These are phyloP conservation scores for Rostratula benghalensis DNA, from an alignment of 2,113 vertebrate genomes.

Conservation along the genomic window DNA sequence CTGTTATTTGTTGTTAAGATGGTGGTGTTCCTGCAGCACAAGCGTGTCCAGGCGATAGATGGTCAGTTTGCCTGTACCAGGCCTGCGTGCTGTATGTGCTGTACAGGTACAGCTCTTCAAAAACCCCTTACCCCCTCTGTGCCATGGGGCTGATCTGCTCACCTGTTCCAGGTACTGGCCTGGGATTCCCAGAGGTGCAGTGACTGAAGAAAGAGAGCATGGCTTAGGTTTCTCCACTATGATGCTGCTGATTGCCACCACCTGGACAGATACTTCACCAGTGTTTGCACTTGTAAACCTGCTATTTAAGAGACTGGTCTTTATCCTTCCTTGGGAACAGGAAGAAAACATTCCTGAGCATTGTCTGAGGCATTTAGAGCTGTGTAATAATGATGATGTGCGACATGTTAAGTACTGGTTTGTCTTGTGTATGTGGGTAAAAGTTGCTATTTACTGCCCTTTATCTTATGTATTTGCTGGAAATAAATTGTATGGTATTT, in stretches of 20 bases:
- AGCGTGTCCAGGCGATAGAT: neutral
- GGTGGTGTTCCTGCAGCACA: neutral
- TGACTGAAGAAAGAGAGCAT: neutral
- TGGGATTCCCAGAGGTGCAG: neutral
- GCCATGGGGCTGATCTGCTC: neutral
- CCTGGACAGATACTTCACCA: neutral
- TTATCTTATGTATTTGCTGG: constrained; percentile 9
- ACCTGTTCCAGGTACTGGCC: neutral
- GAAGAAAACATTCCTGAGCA: constrained; percentile 35
- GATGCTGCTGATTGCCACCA: neutral
- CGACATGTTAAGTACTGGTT: neutral
- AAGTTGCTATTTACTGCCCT: constrained; percentile 51
- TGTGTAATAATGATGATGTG: neutral
- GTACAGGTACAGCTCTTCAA: neutral
- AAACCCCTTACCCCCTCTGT: neutral
- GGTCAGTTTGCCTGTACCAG: accelerated
- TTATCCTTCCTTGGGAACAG: neutral
- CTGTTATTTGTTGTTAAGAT: neutral
- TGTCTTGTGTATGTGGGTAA: neutral
- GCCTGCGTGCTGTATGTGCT: neutral
- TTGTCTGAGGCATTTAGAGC: constrained; percentile 12
- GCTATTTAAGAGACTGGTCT: neutral
- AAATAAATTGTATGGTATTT: constrained; percentile 10
- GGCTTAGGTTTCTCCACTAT: neutral
- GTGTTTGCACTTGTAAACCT: neutral